Evolutionary conservation across 2,888 invertebrate genomes (phyloP), one percentile per base, ranked within the genome.

Genomic region (Caenorhabditis sp.): DNA sequence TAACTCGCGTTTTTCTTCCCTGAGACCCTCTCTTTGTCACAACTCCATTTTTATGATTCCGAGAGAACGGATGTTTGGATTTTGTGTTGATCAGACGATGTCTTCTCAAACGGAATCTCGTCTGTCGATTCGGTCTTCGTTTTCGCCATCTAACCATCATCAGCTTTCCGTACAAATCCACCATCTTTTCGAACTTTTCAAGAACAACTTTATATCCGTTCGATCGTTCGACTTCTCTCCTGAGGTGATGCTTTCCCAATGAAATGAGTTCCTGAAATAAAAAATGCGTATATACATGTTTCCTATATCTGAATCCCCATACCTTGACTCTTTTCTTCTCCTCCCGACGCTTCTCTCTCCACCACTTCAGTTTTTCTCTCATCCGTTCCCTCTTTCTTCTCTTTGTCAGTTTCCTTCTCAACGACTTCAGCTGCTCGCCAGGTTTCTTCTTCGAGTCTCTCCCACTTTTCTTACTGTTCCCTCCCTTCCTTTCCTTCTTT

Each of bases 1-100:
- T 24, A 0, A n/a, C 7, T 51, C 35, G 8, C 24, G 12, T 35
- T 12, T 24, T 51, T 8, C 22, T 14, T 22, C 28, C 38, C 14
- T 28, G 26, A 5, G 19, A 6, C 26, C 26, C 26, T 19, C n/a
- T 47, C 41, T 24, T 69, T 10, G 5, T 54, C n/a, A 69, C n/a
- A 3, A 49, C 10, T 6, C 19, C 28, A 2, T 12, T 12, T 54
- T 63, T 77, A 16, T 51, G 26, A 61, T 77, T 77, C 31, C 77
- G 51, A 24, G 77, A 77, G 22, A 24, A 38, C n/a, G 59, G 44
- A 70, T 77, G 68, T 19, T 63, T 70, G 28, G 77, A 63, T 61
- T 63, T 54, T 16, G 54, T 77, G 35, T 77, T 77, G 35, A 77
- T 77, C 28, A 61, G 7, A 16, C 77, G 77, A 44, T 26, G 26